Evolutionary conservation across 2,888 invertebrate genomes (phyloP).

Genomic region (Amiota mariae): DNA sequence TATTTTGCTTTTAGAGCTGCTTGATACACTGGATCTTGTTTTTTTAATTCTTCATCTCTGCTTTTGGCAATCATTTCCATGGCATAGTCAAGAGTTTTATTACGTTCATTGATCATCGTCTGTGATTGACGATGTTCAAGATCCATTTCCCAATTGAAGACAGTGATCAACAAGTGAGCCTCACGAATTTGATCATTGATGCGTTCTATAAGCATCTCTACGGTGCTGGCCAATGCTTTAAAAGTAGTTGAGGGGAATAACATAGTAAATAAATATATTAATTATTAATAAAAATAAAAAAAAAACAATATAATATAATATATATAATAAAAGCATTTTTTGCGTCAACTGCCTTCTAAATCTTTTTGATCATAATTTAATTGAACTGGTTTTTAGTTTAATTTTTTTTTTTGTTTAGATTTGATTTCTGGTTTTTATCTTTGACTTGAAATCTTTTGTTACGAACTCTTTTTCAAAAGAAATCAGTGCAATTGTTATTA

Average conservation of each 20-base stretch:
- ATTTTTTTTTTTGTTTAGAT: too few relatives aligned
- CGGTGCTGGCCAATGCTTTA: constrained; percentile 46
- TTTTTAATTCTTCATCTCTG: constrained; percentile 34
- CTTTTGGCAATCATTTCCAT: constrained; percentile 23
- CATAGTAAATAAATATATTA: neutral
- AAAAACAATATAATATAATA: neutral
- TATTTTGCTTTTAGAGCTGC: neutral
- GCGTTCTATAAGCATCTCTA: constrained; percentile 50
- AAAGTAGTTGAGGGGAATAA: constrained; percentile 30
- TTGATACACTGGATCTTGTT: neutral
- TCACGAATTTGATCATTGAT: constrained; percentile 58
- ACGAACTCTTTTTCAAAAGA: too few relatives aligned
- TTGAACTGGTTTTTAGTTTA: too few relatives aligned
- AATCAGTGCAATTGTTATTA: too few relatives aligned
- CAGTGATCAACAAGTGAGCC: constrained; percentile 54
- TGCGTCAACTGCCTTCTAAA: too few relatives aligned
- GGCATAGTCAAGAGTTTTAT: constrained; percentile 40
- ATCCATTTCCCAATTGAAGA: constrained; percentile 65
- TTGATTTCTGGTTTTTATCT: too few relatives aligned
- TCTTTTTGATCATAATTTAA: too few relatives aligned
- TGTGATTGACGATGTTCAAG: constrained; percentile 55
- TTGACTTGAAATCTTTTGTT: too few relatives aligned
- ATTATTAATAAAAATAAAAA: neutral
- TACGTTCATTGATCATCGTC: constrained; percentile 43
- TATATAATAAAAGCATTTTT: neutral